Conservation (phyloP, 2,113 vertebrate species). For the Dunckerocampus dactyliophorus region DNA sequence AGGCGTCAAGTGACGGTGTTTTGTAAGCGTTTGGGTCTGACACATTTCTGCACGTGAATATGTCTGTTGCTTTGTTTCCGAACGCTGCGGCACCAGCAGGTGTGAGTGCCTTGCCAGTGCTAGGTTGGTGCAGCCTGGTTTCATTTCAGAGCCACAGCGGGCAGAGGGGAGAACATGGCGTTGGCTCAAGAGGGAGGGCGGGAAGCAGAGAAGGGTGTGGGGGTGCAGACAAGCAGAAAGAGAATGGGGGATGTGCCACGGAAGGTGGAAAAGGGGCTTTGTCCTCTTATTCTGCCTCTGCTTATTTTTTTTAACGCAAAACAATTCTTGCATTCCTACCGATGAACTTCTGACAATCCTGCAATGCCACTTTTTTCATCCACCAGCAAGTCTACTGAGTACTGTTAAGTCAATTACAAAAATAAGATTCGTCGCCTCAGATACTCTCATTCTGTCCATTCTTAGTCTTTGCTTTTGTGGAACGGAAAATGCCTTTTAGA, state of each 20-base stretch:
- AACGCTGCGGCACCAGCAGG: constrained; percentile 26
- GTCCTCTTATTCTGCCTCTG: background rate
- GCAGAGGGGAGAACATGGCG: constrained; percentile 47
- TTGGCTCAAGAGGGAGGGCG: constrained; percentile 27
- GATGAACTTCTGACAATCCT: too few species aligned
- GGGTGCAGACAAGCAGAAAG: constrained; percentile 23
- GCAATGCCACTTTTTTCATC: background rate
- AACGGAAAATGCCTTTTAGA: constrained; percentile 18
- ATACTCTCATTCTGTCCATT: too few species aligned
- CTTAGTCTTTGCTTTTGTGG: constrained; percentile 7
- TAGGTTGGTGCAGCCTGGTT: constrained; percentile 54
- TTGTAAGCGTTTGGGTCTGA: constrained; percentile 25
- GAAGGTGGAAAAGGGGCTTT: constrained; percentile 24
- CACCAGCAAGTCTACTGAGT: too few species aligned
- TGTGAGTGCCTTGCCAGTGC: constrained; percentile 23
- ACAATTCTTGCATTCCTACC: too few species aligned
- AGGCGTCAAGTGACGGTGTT: constrained; percentile 17
- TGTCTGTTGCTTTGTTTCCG: constrained; percentile 5
- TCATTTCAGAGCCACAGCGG: constrained; percentile 51
- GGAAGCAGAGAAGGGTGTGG: constrained; percentile 9
- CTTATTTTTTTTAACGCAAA: too few species aligned
- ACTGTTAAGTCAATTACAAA: too few species aligned
- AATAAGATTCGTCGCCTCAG: too few species aligned
- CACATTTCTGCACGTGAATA: constrained; percentile 19
- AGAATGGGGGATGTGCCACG: constrained; percentile 31